Evolutionary conservation across 2,797 vertebrate genomes (phyloP).

Genomic region (Prionace glauca): DNA sequence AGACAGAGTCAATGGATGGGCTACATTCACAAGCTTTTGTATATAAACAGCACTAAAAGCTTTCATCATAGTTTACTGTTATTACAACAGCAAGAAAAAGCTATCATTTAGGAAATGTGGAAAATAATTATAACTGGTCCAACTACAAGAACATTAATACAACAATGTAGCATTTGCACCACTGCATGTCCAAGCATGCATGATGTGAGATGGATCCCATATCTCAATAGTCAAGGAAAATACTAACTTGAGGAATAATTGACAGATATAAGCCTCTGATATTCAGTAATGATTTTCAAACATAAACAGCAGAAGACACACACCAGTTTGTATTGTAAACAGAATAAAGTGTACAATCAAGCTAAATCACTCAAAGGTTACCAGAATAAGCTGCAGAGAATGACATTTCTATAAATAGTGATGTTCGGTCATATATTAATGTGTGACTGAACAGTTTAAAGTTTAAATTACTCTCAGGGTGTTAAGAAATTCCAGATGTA

Average conservation of each 20-base stretch:
- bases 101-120: neutral
- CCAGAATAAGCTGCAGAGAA: neutral
- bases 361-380: neutral
- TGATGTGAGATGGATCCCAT: neutral
- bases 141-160: too few species aligned
- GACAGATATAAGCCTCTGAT: neutral
- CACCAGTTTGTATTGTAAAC: neutral
- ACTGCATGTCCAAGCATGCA: neutral
- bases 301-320: neutral
- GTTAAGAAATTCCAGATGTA: neutral
- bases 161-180: neutral
- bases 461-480: neutral
- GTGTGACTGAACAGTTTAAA: neutral
- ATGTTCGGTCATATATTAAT: neutral
- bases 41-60: neutral
- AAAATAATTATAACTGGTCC: neutral
- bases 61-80: neutral
- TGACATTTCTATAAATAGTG: neutral
- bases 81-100: neutral
- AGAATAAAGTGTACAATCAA: neutral
- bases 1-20: too few species aligned
- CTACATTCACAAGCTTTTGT: too few species aligned
- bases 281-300: neutral
- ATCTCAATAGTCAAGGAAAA: neutral
- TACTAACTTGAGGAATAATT: neutral